Percentiles rank a stretch among this genome's conserved stretches.
Evolutionary conservation across 2,888 invertebrate genomes (phyloP).

Genomic region (Conistra vaccinii): DNA sequence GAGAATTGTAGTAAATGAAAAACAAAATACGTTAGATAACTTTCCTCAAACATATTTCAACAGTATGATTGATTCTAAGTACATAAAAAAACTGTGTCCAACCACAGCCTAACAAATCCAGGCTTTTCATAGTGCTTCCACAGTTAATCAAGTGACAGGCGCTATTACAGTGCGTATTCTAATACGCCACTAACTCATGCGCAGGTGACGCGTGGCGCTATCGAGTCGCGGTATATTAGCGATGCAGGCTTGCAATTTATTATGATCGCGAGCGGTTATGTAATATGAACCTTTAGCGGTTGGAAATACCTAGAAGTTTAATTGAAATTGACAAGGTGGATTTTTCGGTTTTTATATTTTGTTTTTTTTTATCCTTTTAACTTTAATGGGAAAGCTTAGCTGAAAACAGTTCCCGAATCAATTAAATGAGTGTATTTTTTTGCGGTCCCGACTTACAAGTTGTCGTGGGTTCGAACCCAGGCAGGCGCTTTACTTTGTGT

Average conservation of each 20-base stretch:
- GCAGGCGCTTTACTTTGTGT: no score
- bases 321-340: background rate
- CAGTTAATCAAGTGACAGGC: slow-evolving; percentile 38
- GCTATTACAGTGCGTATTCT: slow-evolving; percentile 44
- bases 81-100: background rate
- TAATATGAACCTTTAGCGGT: background rate
- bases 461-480: no score
- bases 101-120: slow-evolving; percentile 15
- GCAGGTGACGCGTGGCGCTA: slow-evolving; percentile 48
- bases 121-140: slow-evolving; percentile 14
- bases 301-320: background rate
- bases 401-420: background rate
- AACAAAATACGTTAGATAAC: background rate
- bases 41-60: background rate
- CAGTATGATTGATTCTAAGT: background rate
- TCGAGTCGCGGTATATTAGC: slow-evolving; percentile 28
- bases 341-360: background rate
- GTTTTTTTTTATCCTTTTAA: background rate
- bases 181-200: slow-evolving; percentile 52
- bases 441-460: no score
- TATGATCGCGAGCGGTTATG: background rate
- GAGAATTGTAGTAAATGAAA: background rate
- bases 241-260: slow-evolving; percentile 23
- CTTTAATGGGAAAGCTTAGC: background rate
- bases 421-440: no score